A percentile compares a stretch with the other conserved stretches of the same genome.
Evolutionary conservation across 2,113 vertebrate species (phyloP).

Genomic region (Silurus meridionalis): DNA sequence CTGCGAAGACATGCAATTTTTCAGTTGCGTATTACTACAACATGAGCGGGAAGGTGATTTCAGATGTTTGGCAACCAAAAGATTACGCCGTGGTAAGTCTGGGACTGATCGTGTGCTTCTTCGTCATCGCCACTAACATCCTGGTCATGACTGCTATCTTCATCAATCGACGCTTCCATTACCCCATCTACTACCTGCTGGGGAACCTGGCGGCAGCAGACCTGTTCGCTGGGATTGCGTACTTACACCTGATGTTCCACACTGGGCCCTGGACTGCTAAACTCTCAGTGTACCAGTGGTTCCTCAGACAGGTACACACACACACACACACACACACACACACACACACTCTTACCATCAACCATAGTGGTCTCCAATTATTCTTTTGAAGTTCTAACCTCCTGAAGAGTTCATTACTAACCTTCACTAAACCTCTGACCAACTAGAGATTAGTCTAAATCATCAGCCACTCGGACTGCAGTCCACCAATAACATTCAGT

Average conservation of each 20-base stretch:
- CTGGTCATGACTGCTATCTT: conserved; percentile 89
- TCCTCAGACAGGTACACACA: conserved; percentile 73
- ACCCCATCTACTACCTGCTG: conserved; percentile 93
- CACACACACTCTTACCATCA: neutral
- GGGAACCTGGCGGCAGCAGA: conserved; percentile 92
- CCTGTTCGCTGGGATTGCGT: conserved; percentile 91
- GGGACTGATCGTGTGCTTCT: conserved; percentile 85
- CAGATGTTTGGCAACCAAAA: conserved; percentile 44
- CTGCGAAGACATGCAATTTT: neutral
- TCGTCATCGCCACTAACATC: conserved; percentile 91
- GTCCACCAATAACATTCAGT: too few relatives aligned
- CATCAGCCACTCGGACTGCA: too few relatives aligned
- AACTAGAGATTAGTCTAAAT: neutral
- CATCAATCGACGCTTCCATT: conserved; percentile 90
- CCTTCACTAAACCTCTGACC: neutral
- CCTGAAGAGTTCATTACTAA: neutral
- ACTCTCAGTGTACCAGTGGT: conserved; percentile 81
- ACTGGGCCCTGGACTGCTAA: conserved; percentile 91
- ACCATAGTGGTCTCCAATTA: neutral
- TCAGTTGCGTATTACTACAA: conserved; percentile 66
- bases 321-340: neutral
- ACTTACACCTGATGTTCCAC: conserved; percentile 93
- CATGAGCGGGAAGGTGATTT: conserved; percentile 64
- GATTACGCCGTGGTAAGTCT: conserved; percentile 82
- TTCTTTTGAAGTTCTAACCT: neutral